These are phyloP conservation scores for Thymelicus lineola DNA, from an alignment of 2,888 invertebrate species.

Conservation along the genomic window DNA sequence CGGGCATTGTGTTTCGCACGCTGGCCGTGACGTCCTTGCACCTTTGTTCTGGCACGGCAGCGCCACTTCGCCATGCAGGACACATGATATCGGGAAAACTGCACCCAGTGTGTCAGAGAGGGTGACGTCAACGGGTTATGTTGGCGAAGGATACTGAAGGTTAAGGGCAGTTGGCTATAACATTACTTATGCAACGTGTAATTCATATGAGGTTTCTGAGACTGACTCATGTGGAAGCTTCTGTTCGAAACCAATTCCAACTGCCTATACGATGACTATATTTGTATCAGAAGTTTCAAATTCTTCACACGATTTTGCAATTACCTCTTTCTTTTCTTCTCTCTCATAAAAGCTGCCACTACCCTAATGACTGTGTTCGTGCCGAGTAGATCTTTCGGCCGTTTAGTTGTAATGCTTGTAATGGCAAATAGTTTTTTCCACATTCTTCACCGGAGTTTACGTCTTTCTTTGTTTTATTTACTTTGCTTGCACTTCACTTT, in stretches of 20 bases:
- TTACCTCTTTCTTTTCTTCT: too few species aligned
- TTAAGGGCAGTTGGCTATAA: constrained; percentile 17
- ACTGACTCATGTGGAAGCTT: not conserved
- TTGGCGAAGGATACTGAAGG: constrained; percentile 18
- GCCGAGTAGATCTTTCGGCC: too few species aligned
- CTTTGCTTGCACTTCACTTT: too few species aligned
- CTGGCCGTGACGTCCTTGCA: constrained; percentile 69
- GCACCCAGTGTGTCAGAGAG: constrained; percentile 2
- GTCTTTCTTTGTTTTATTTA: too few species aligned
- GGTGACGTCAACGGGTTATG: constrained; percentile 23
- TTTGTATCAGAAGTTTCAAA: too few species aligned
- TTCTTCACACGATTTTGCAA: too few species aligned
- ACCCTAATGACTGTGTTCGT: too few species aligned
- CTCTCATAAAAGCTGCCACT: too few species aligned
- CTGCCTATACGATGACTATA: too few species aligned
- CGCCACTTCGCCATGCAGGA: constrained; percentile 44
- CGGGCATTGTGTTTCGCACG: constrained; percentile 54
- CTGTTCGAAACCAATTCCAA: not conserved
- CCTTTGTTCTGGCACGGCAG: constrained; percentile 51
- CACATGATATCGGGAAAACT: constrained; percentile 39
- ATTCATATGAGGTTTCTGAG: not conserved
- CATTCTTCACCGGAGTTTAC: too few species aligned
- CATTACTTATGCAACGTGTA: not conserved
- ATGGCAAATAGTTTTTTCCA: too few species aligned
- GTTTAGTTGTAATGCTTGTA: too few species aligned